Base-by-base conservation (phyloP, 2,113 vertebrate genomes). In the Paratilapia polleni region DNA sequence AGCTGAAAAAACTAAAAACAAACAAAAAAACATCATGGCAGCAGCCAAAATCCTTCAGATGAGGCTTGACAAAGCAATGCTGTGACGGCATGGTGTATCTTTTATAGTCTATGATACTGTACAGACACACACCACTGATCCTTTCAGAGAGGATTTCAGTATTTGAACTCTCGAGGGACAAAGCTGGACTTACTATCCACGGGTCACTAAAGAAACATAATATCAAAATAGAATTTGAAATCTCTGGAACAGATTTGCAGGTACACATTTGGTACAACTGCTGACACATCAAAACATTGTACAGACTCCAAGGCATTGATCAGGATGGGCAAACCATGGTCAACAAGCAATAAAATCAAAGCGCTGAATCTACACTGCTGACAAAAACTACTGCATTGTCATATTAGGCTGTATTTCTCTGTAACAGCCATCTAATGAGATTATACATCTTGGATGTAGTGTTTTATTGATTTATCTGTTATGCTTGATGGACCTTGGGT, bases 401-500 rank as follows among this genome's bases (percentile, higher is more conserved):
- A 87, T 62, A 78, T 31, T 11, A 57, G 61, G 75, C 58, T 10
- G 26, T 84, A 82, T 86, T 87, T 92, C 82, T 78, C 83, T 58
- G 73, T 78, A 89, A 81, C 63, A 24, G 75, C 68, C 78, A 75
- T 80, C 56, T 89, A 92, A 91, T 93, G 87, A 88, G 81, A 91
- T 93, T 88, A 89, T 91, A 87, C 85, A 90, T 92, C 86, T 81
- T 84, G 26, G 87, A 83, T 7, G 63, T 63, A 59, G 85, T 80
- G 88, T 89, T 94, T 82, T 85, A 94, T 93, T 89, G 92, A 92
- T 93, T 88, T 66, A 19, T 78, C 80, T 58, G 79, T 91, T 84
- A 47, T 77, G 89, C 78, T 74, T 91, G 84, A 93, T 90, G 76
- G 82, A 61, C 28, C 79, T 87, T 24, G 2, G 28, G 63, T 86